Percentiles rank a stretch among this genome's conserved stretches.
phyloP scores from a whole-genome alignment of 2,113 vertebrate species.

The Rhinoderma darwinii region DNA sequence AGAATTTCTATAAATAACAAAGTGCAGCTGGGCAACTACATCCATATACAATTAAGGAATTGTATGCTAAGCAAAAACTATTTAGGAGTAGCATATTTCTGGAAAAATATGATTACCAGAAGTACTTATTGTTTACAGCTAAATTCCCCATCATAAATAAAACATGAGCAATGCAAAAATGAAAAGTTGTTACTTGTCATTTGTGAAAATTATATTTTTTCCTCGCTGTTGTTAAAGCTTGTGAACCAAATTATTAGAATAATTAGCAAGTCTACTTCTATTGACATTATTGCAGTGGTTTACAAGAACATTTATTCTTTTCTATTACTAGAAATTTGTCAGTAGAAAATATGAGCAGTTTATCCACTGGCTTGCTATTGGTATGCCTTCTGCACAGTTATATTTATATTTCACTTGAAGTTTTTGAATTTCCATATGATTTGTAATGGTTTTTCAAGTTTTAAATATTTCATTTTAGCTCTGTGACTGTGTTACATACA shows the following conservation, averaged over 20 bases:
- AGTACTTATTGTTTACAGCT: conserved; percentile 35
- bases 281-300: not conserved
- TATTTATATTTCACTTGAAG: not conserved
- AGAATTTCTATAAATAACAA: conserved; percentile 58
- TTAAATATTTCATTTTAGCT: not conserved
- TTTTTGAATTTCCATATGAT: not conserved
- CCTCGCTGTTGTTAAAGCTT: not conserved
- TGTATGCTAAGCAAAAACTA: conserved; percentile 60
- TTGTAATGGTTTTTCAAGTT: not conserved
- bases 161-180: not conserved
- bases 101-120: conserved; percentile 58
- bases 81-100: conserved; percentile 63
- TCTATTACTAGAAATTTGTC: not conserved
- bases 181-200: not conserved
- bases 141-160: conserved; percentile 18
- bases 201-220: not conserved
- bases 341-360: not conserved
- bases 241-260: conserved; percentile 17
- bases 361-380: not conserved
- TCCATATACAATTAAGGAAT: conserved; percentile 60
- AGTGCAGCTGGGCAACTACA: conserved; percentile 46
- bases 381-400: not conserved
- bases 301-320: not conserved
- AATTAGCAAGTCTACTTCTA: conserved; percentile 8
- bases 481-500: not conserved